Evolutionary conservation across 2,888 invertebrate genomes (phyloP).

Genomic region (Dicyrtoma fusca): DNA sequence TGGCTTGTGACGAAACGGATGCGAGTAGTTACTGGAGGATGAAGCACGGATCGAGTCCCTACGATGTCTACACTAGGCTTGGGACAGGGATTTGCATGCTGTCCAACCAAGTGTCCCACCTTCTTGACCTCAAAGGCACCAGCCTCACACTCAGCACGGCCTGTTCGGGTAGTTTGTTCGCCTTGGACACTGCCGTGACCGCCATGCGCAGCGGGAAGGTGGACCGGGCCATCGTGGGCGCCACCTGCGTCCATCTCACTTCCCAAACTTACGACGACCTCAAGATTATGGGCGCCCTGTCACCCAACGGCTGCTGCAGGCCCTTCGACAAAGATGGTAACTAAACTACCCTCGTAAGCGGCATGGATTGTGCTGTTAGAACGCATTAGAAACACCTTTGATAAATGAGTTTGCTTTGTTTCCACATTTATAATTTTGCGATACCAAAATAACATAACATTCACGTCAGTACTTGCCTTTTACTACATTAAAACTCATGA

Average conservation of each 20-base stretch:
- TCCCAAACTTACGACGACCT: slow-evolving; percentile 69
- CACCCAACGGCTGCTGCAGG: slow-evolving; percentile 67
- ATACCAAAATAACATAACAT: too few relatives aligned
- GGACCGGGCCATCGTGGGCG: slow-evolving; percentile 66
- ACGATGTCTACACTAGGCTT: slow-evolving; percentile 63
- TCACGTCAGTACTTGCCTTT: too few relatives aligned
- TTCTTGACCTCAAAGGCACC: slow-evolving; percentile 65
- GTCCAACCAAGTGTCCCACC: slow-evolving; percentile 65
- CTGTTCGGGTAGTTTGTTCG: slow-evolving; percentile 69
- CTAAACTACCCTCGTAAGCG: too few relatives aligned
- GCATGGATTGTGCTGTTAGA: too few relatives aligned
- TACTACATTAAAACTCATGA: too few relatives aligned
- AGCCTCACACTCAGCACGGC: slow-evolving; percentile 69
- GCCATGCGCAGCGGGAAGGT: slow-evolving; percentile 60
- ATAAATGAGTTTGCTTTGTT: too few relatives aligned
- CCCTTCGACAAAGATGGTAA: slow-evolving; percentile 71
- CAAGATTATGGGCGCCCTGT: slow-evolving; percentile 67
- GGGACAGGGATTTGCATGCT: slow-evolving; percentile 66
- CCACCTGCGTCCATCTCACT: slow-evolving; percentile 65
- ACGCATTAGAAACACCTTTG: too few relatives aligned
- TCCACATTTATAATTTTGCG: too few relatives aligned
- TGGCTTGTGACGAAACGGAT: not conserved
- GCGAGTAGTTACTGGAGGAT: too few relatives aligned
- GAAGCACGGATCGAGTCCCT: slow-evolving; percentile 59
- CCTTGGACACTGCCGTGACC: slow-evolving; percentile 62